Conservation (phyloP, 2,888 invertebrate genomes). For the Eulithis prunata region DNA sequence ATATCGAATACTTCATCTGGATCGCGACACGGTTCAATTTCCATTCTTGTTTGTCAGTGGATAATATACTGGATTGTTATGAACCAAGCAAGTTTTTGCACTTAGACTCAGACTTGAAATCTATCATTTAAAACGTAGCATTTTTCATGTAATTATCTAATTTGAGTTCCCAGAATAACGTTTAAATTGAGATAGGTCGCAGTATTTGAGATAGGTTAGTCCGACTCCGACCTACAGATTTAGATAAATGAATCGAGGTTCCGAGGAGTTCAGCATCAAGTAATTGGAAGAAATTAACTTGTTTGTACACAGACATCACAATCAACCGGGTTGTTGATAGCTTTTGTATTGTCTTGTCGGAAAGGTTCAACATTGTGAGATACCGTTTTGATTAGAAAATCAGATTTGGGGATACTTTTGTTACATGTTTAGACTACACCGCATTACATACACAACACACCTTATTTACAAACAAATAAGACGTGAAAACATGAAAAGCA, state of each 20-base stretch:
- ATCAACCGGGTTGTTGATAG: constrained; percentile 15
- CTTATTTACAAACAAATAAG: too few relatives aligned
- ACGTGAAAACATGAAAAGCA: too few relatives aligned
- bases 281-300: constrained; percentile 14
- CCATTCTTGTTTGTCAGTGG: constrained; percentile 16
- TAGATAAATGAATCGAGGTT: constrained; percentile 19
- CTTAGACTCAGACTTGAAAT: too few relatives aligned
- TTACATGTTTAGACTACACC: too few relatives aligned
- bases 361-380: neutral
- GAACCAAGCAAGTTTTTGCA: neutral
- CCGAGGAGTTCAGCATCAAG: neutral
- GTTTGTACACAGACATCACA: constrained; percentile 18
- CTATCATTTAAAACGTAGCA: too few relatives aligned
- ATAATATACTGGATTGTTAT: neutral
- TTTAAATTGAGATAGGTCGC: constrained; percentile 3
- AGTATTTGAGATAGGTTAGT: constrained; percentile 2
- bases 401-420: too few relatives aligned
- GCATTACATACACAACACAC: too few relatives aligned
- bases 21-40: constrained; percentile 9
- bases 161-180: too few relatives aligned
- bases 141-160: too few relatives aligned
- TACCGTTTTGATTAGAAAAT: neutral
- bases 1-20: constrained; percentile 13
- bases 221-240: neutral
- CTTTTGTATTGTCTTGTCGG: constrained; percentile 3